Evolutionary conservation across 2,888 invertebrate species (phyloP).

Genomic region (Amphimallon solstitiale): DNA sequence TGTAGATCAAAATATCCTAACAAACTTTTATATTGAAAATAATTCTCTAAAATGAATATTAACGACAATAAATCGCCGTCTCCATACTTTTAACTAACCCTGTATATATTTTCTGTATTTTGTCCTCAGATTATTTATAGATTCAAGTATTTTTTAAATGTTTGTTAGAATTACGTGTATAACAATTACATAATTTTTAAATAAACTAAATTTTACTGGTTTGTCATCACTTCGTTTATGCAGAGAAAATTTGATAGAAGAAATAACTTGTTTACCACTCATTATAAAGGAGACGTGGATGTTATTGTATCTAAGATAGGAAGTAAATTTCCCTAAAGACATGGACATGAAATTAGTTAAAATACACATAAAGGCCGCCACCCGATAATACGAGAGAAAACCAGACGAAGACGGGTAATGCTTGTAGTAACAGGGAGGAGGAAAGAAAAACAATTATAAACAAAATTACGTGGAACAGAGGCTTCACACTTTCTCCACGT

Average conservation of each 20-base stretch:
- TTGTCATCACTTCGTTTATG: constrained; percentile 6
- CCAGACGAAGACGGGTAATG: background rate
- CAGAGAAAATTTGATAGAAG: constrained; percentile 44
- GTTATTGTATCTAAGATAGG: constrained; percentile 29
- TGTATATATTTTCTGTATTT: no score
- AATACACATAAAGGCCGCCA: constrained; percentile 6
- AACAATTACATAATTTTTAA: no score
- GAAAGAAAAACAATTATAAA: constrained; percentile 1
- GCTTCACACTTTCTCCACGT: background rate
- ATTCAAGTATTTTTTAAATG: no score
- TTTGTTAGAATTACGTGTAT: no score
- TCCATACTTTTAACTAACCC: no score
- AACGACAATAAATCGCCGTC: no score
- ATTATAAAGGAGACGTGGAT: constrained; percentile 38
- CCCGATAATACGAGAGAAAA: background rate
- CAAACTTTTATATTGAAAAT: no score
- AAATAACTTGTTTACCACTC: constrained; percentile 43
- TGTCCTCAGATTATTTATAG: no score
- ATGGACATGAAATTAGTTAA: constrained; percentile 40
- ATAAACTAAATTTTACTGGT: background rate
- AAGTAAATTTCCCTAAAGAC: constrained; percentile 43
- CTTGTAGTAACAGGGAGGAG: background rate
- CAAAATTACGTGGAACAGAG: background rate
- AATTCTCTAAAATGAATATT: no score
- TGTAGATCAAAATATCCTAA: no score